These are phyloP conservation scores for Mus musculus DNA, from an alignment of 2,113 vertebrate species.

Conservation along the genomic window GRCm39 chr6:71884501-71885000, in stretches of 20 bases:
- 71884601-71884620: background rate
- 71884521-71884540: background rate
- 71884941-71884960: background rate
- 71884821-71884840: constrained; percentile 86
- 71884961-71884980: background rate
- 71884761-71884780: constrained; percentile 84
- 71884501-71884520: background rate
- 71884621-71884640: constrained; percentile 89
- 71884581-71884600: background rate
- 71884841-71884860: background rate
- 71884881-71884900: background rate
- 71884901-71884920: background rate
- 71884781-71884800: constrained; percentile 71
- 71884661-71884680: constrained; percentile 84
- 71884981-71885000: background rate
- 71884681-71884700: constrained; percentile 38
- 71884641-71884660: constrained; percentile 93
- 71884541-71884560: background rate
- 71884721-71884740: background rate
- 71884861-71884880: background rate
- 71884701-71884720: constrained; percentile 25
- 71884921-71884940: background rate
- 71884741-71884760: background rate
- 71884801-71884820: constrained; percentile 83
- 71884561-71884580: background rate